Base-by-base conservation (phyloP, 2,113 vertebrate genomes). In the Chlamydotis undulata region DNA sequence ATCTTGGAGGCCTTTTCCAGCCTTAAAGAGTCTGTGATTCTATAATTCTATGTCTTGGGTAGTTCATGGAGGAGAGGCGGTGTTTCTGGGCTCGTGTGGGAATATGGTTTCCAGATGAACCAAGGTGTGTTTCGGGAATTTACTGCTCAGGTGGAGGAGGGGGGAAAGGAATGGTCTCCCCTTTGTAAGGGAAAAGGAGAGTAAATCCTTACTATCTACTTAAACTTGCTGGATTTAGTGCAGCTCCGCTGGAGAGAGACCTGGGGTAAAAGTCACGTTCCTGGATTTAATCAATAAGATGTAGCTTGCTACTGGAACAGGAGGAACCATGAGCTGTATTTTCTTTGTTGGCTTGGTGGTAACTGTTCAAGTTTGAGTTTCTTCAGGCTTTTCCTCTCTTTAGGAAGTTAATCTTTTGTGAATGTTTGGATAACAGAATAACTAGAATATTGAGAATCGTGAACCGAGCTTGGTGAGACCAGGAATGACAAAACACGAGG, bases 61-160 rank as follows among this genome's bases (percentile, higher is more conserved):
- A 4, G 19, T 0, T 71, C 7, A 1, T 7, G n/a, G 50, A 78
- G n/a, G 17, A 68, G 59, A 37, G 63, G 12, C 25, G 7, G 14
- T 3, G 9, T 19, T 80, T 31, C 21, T 28, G 19, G 47, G 29
- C 37, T 71, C 1, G 0, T 0, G 2, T 52, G 84, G 75, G 35
- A 81, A 13, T 50, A 10, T 7, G 4, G 29, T 39, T 83, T 49
- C 50, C 65, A 65, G 10, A 6, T 22, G 37, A 76, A 1, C 26
- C 12, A 0, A 2, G 6, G 12, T 31, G 39, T 13, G 19, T 11
- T 41, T 43, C 28, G 8, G 75, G 77, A 39, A 7, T 52, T 73
- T 29, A 29, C 61, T 63, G 43, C 49, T 81, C 16, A 2, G 7
- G 2, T 22, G 14, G 68, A 35, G 17, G 19, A 37, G 17, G 2